A percentile compares a stretch with the other conserved stretches of the same genome.
Evolutionary conservation across 1,140 invertebrate species (phyloP).

Genomic region (Temnothorax curvispinosus): DNA sequence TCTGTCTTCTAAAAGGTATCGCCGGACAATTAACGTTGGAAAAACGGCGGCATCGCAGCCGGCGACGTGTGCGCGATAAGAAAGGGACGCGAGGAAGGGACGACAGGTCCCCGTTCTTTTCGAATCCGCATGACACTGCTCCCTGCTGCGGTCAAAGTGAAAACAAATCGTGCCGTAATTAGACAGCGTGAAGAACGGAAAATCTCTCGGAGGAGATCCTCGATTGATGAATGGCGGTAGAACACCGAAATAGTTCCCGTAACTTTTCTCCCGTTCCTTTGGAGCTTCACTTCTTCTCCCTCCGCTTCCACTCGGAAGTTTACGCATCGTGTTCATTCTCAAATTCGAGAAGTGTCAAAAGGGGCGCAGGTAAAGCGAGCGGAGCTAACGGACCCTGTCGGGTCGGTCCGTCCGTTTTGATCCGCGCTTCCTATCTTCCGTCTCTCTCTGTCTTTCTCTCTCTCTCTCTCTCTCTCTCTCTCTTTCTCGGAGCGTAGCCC

Average conservation of each 20-base stretch:
- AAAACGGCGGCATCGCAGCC: background rate
- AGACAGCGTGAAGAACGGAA: background rate
- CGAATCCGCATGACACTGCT: background rate
- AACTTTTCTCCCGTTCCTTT: background rate
- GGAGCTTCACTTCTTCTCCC: background rate
- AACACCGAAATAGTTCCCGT: too few species aligned
- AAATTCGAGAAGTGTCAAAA: constrained; percentile 24
- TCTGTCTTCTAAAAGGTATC: background rate
- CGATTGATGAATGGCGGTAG: too few species aligned
- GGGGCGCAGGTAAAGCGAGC: constrained; percentile 26
- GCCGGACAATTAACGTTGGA: background rate
- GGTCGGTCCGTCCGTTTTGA: constrained; percentile 7
- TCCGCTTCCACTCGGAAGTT: too few species aligned
- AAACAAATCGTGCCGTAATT: background rate
- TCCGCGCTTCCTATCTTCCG: background rate
- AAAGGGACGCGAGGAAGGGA: background rate
- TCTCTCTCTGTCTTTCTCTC: background rate
- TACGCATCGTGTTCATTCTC: background rate
- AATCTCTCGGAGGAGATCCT: background rate
- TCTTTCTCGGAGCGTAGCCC: background rate
- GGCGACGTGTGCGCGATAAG: background rate
- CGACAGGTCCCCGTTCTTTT: background rate
- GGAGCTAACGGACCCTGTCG: constrained; percentile 23
- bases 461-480: constrained; percentile 33
- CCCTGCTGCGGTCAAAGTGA: background rate